Conservation (phyloP, 2,888 invertebrate genomes). For the Tridacna gigas region DNA sequence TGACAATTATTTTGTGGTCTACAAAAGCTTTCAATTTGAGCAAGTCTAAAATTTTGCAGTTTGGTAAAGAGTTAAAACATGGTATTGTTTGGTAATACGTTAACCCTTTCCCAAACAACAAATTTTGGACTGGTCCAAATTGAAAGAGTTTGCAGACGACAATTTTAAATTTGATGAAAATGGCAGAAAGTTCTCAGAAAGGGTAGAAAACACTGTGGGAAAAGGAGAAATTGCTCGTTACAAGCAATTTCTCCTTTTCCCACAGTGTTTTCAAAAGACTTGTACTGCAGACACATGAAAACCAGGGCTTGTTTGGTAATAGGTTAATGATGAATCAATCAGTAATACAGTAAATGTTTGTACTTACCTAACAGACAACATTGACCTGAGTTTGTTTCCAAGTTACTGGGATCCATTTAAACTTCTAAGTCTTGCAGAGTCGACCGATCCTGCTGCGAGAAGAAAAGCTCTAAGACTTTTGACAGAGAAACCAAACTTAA, state of each 20-base stretch:
- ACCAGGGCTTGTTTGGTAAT: neutral
- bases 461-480: conserved; percentile 36
- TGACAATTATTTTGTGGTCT: neutral
- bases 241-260: too few relatives aligned
- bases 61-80: neutral
- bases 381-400: neutral
- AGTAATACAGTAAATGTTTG: neutral
- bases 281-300: too few relatives aligned
- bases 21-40: neutral
- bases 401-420: conserved; percentile 34
- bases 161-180: too few relatives aligned
- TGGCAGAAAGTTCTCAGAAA: too few relatives aligned
- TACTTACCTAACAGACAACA: neutral
- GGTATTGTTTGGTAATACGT: neutral
- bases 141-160: too few relatives aligned
- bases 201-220: too few relatives aligned
- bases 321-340: neutral
- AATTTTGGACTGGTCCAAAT: too few relatives aligned
- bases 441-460: conserved; percentile 33
- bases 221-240: too few relatives aligned
- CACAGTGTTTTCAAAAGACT: too few relatives aligned
- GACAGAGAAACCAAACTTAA: conserved; percentile 32
- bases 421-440: conserved; percentile 47
- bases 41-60: neutral
- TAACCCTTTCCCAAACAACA: too few relatives aligned